Evolutionary conservation across 1,140 invertebrate species (phyloP).

Genomic region (Trichomalopsis sarcophagae): DNA sequence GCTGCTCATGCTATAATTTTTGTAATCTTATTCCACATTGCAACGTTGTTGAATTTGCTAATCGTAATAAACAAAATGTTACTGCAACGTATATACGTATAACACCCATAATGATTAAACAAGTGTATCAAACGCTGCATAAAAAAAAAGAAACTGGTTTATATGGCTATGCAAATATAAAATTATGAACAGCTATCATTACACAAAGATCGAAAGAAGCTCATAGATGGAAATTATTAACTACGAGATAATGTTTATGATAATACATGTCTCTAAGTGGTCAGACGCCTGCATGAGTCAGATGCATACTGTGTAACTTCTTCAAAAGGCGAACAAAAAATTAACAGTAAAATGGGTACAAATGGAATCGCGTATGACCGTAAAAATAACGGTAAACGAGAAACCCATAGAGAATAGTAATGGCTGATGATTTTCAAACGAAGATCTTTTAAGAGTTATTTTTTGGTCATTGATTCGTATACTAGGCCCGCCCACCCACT

Average conservation of each 20-base stretch:
- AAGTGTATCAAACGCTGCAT: neutral
- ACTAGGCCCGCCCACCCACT: no score
- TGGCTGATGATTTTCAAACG: no score
- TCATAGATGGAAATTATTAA: conserved; percentile 11
- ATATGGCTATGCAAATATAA: neutral
- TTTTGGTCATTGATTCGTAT: no score
- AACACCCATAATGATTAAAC: neutral
- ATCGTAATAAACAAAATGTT: neutral
- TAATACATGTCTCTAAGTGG: neutral
- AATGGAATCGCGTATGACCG: neutral
- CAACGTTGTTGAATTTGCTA: neutral
- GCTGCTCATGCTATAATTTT: no score
- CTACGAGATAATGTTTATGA: neutral
- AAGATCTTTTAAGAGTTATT: no score
- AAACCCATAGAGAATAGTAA: no score
- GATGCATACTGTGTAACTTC: no score
- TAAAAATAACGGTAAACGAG: no score
- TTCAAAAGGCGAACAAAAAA: neutral
- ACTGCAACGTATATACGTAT: neutral
- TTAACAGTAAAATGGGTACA: neutral
- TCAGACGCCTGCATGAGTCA: neutral
- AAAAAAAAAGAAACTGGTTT: neutral
- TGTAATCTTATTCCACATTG: no score
- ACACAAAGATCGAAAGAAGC: neutral
- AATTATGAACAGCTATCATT: neutral